These are phyloP conservation scores for Orchesellides sinensis DNA, from an alignment of 2,888 invertebrate species.

Conservation along the genomic window DNA sequence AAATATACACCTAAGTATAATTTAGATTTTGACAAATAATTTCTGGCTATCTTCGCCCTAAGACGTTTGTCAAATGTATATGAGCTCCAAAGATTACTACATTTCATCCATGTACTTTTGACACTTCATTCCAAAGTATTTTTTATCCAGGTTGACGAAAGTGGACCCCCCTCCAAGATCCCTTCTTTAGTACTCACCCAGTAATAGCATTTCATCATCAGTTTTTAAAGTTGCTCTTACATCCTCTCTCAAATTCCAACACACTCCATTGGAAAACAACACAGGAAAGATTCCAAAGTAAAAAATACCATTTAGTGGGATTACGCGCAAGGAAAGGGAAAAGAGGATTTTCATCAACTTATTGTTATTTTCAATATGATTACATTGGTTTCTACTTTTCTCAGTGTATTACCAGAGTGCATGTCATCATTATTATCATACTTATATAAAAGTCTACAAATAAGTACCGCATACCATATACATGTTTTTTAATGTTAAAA, in stretches of 20 bases:
- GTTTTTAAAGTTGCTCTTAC: no score
- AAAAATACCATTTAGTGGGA: slow-evolving; percentile 32
- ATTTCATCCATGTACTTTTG: no score
- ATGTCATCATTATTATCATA: slow-evolving; percentile 9
- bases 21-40: no score
- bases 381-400: slow-evolving; percentile 22
- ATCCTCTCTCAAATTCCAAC: not conserved
- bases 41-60: no score
- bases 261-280: not conserved
- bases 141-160: slow-evolving; percentile 41
- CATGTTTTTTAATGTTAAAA: no score
- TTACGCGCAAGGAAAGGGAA: slow-evolving; percentile 35
- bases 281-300: not conserved
- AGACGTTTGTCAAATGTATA: no score
- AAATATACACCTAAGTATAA: no score
- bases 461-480: no score
- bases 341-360: slow-evolving; percentile 62
- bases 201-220: no score
- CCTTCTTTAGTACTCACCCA: no score
- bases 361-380: slow-evolving; percentile 38
- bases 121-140: not conserved
- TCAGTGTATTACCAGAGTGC: not conserved
- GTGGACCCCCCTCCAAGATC: slow-evolving; percentile 35
- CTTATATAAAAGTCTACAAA: no score
- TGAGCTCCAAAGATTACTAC: no score